Evolutionary conservation across 1,140 invertebrate species (phyloP).

Genomic region (Apis cerana): DNA sequence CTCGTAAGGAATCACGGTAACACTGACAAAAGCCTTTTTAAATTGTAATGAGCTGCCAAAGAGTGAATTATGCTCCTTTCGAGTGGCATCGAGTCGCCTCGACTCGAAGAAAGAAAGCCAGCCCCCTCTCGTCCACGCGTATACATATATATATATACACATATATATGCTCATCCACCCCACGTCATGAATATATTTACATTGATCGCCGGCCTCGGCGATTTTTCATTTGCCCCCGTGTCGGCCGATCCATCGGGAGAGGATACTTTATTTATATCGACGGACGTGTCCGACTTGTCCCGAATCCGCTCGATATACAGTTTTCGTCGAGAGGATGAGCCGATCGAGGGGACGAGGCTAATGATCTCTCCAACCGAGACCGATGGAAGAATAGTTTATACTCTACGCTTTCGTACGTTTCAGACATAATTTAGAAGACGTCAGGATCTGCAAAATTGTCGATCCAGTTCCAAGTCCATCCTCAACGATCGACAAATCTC

Average conservation of each 20-base stretch:
- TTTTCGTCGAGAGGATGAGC: conserved; percentile 46
- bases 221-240: conserved; percentile 79
- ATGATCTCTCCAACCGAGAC: conserved; percentile 44
- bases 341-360: conserved; percentile 17
- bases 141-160: conserved; percentile 17
- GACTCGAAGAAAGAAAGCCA: conserved; percentile 1
- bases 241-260: conserved; percentile 50
- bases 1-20: conserved; percentile 61
- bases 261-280: conserved; percentile 73
- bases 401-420: too few relatives aligned
- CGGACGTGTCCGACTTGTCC: conserved; percentile 58
- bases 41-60: conserved; percentile 82
- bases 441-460: too few relatives aligned
- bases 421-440: too few relatives aligned
- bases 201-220: conserved; percentile 79
- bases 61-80: conserved; percentile 80
- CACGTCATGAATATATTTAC: conserved; percentile 82
- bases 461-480: too few relatives aligned
- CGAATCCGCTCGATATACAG: conserved; percentile 48
- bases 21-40: conserved; percentile 78
- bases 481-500: too few relatives aligned
- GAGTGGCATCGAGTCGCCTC: conserved; percentile 74
- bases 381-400: too few relatives aligned
- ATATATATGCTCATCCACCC: conserved; percentile 68
- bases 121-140: conserved; percentile 37